Conservation (phyloP, 2,888 invertebrate species). For the Halictus quadricinctus region DNA sequence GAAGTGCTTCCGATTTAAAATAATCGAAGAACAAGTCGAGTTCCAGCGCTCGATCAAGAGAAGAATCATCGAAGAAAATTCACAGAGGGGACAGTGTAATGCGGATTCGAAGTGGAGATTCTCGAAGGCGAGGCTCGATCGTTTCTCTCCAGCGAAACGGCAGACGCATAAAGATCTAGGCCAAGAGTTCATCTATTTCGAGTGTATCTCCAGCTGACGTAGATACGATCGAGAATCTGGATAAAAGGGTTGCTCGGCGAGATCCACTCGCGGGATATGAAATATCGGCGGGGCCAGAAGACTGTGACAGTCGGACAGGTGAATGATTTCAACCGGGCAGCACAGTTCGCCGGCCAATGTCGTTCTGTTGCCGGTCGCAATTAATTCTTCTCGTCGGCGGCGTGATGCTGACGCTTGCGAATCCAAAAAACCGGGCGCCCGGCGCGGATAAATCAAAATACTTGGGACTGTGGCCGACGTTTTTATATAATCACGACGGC, state of each 20-base stretch:
- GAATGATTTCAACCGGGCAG: slow-evolving; percentile 34
- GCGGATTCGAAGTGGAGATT: slow-evolving; percentile 26
- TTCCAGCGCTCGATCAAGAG: neutral
- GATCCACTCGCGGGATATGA: slow-evolving; percentile 60
- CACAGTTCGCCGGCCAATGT: slow-evolving; percentile 20
- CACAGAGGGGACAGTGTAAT: slow-evolving; percentile 9
- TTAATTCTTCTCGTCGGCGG: slow-evolving; percentile 34
- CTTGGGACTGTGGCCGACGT: slow-evolving; percentile 4
- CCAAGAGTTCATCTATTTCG: slow-evolving; percentile 81
- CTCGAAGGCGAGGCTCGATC: slow-evolving; percentile 57
- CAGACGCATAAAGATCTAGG: slow-evolving; percentile 75
- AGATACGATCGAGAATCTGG: slow-evolving; percentile 76
- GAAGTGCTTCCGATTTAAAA: neutral
- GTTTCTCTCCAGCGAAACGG: slow-evolving; percentile 52
- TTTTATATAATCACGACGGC: slow-evolving; percentile 7
- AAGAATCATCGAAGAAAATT: neutral
- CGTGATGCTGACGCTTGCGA: slow-evolving; percentile 19
- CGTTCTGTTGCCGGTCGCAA: neutral
- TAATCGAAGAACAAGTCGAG: neutral
- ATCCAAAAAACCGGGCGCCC: neutral
- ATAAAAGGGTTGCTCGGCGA: slow-evolving; percentile 71
- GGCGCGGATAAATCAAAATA: neutral
- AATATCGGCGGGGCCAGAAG: slow-evolving; percentile 48
- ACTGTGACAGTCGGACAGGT: slow-evolving; percentile 50
- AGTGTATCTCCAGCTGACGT: slow-evolving; percentile 78